Percentiles rank a stretch among this genome's conserved stretches.
phyloP scores from a whole-genome alignment of 2,113 vertebrate species.

The Dasypus novemcinctus region DNA sequence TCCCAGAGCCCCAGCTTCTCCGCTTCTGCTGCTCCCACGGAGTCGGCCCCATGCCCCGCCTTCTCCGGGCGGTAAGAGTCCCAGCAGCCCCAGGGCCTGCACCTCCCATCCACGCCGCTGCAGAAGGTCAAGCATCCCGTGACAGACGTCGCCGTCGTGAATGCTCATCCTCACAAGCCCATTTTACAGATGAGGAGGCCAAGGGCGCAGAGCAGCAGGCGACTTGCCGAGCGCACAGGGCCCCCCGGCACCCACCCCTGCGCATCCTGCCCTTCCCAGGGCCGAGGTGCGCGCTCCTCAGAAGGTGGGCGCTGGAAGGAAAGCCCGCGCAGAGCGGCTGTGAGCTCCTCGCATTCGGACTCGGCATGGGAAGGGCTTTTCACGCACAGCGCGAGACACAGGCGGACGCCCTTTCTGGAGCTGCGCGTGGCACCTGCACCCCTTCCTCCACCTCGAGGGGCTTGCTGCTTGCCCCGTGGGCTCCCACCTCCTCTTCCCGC shows the following conservation, averaged over 20 bases:
- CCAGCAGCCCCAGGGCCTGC: background rate
- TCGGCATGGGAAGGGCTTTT: background rate
- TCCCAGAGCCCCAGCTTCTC: background rate
- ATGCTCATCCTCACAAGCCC: background rate
- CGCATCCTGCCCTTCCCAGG: background rate
- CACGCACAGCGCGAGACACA: background rate
- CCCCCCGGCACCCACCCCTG: background rate
- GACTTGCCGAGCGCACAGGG: background rate
- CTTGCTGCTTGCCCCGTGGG: background rate
- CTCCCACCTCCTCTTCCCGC: background rate
- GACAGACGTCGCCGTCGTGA: no score
- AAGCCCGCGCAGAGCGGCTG: background rate
- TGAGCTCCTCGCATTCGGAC: background rate
- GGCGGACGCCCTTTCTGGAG: background rate
- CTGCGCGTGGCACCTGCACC: constrained; percentile 6
- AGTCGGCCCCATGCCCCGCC: background rate
- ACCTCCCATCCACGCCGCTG: background rate
- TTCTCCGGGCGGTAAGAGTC: background rate
- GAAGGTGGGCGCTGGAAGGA: background rate
- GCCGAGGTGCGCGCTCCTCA: background rate
- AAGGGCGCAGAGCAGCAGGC: background rate
- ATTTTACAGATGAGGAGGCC: background rate
- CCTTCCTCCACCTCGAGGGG: background rate
- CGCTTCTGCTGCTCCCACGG: background rate
- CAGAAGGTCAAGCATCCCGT: background rate